Evolutionary conservation across 2,888 invertebrate genomes (phyloP).

Genomic region (Tuta absoluta): DNA sequence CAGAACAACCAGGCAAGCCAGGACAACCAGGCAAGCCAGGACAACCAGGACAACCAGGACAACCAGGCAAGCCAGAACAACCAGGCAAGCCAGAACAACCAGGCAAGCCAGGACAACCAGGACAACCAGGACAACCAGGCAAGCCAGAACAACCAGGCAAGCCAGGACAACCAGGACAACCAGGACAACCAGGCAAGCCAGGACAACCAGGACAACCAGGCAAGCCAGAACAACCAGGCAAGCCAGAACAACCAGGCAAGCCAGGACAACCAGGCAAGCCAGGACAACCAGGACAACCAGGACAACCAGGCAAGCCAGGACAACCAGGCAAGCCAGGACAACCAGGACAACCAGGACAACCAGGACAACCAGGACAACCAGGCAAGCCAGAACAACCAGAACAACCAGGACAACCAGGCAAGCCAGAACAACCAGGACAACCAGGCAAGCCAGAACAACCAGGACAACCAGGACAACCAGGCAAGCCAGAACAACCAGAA

Average conservation of each 20-base stretch:
- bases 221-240: too few relatives aligned
- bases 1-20: constrained; percentile 4
- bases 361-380: constrained; percentile 10
- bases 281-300: background rate
- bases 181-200: background rate
- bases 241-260: too few relatives aligned
- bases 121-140: background rate
- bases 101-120: background rate
- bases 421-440: background rate
- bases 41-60: background rate
- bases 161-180: background rate
- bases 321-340: background rate
- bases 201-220: background rate
- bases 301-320: background rate
- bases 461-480: background rate
- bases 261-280: background rate
- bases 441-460: background rate
- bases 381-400: constrained; percentile 8
- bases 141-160: background rate
- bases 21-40: background rate
- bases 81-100: background rate
- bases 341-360: background rate
- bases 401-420: background rate
- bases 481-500: background rate
- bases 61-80: background rate